phyloP scores from a whole-genome alignment of 1,140 invertebrate genomes.

The Amyelois transitella region DNA sequence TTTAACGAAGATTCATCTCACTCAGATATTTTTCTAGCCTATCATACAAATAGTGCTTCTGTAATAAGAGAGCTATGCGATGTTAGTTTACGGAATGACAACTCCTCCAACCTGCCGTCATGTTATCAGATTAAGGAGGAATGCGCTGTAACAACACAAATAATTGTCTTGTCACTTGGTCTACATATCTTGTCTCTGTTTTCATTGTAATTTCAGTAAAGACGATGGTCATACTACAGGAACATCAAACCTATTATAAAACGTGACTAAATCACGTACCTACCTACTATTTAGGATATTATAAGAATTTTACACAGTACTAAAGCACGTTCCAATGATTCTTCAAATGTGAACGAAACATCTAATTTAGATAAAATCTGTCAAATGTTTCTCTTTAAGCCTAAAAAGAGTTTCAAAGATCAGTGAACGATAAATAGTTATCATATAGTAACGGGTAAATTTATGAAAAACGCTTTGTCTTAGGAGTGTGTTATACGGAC shows the following conservation, averaged over 20 bases:
- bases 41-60: not conserved
- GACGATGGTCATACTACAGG: constrained; percentile 24
- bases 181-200: constrained; percentile 46
- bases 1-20: too few relatives aligned
- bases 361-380: constrained; percentile 2
- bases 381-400: not conserved
- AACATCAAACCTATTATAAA: not conserved
- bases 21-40: too few relatives aligned
- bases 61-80: constrained; percentile 46
- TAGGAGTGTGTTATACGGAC: constrained; percentile 1
- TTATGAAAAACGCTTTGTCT: not conserved
- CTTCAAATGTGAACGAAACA: too few relatives aligned
- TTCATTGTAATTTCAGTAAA: constrained; percentile 34
- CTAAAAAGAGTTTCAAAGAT: constrained; percentile 1
- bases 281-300: constrained; percentile 11
- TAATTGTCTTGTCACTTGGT: constrained; percentile 63
- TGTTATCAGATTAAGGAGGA: constrained; percentile 55
- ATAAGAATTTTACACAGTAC: too few relatives aligned
- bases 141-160: constrained; percentile 58
- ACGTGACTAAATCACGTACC: constrained; percentile 58
- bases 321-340: too few relatives aligned
- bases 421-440: not conserved
- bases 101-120: not conserved
- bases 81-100: not conserved
- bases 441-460: not conserved